Evolutionary conservation across 2,797 vertebrate genomes (phyloP).

Genomic region (Avahi laniger): DNA sequence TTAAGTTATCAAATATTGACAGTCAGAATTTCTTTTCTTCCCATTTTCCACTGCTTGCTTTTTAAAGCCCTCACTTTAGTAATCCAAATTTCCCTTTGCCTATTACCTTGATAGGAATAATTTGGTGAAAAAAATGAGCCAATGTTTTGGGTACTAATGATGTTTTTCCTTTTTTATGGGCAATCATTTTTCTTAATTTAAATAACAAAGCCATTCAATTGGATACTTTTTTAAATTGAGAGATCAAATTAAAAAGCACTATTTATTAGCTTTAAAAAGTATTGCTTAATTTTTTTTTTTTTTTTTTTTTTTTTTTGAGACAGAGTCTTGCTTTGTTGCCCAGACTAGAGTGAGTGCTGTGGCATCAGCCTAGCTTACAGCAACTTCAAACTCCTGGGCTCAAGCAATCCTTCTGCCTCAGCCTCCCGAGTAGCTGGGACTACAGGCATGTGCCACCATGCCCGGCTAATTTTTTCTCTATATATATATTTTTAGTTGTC

Average conservation of each 20-base stretch:
- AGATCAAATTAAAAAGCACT: background rate
- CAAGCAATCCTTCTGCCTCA: too few species aligned
- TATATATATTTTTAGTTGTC: too few species aligned
- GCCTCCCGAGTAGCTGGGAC: too few species aligned
- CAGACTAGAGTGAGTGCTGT: too few species aligned
- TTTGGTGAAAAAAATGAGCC: background rate
- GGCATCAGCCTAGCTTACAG: too few species aligned
- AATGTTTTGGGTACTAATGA: background rate
- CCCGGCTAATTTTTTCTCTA: too few species aligned
- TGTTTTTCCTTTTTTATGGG: background rate
- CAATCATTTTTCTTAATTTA: background rate
- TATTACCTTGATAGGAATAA: background rate
- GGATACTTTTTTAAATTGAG: background rate
- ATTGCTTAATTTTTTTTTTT: background rate
- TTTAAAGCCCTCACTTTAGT: background rate
- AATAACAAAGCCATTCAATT: background rate
- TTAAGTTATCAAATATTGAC: slow-evolving; percentile 7
- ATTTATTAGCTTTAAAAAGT: background rate
- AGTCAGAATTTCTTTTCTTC: background rate
- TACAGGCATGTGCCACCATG: too few species aligned
- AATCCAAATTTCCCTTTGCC: background rate
- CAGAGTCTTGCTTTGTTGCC: too few species aligned
- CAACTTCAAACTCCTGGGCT: too few species aligned
- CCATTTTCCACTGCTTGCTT: background rate
- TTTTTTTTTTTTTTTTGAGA: too few species aligned